Percentiles rank a stretch among this genome's conserved stretches.
phyloP scores from a whole-genome alignment of 2,797 vertebrate species.

The Typhlichthys subterraneus region DNA sequence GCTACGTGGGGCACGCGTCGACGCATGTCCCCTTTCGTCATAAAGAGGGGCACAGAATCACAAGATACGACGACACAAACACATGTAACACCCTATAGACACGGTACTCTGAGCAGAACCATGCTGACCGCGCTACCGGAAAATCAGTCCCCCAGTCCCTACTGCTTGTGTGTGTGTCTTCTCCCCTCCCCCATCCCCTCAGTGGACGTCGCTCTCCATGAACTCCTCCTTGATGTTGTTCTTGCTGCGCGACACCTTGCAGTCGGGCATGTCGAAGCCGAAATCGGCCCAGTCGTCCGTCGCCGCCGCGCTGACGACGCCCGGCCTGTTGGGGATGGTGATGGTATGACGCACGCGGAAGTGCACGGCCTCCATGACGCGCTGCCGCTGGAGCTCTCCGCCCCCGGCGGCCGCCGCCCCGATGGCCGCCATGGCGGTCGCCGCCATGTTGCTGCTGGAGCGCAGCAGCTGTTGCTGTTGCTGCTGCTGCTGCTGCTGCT shows the following conservation, averaged over 20 bases:
- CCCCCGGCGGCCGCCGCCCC: slow-evolving; percentile 85
- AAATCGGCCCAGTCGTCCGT: slow-evolving; percentile 95
- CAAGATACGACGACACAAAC: not conserved
- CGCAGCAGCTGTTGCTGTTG: slow-evolving; percentile 91
- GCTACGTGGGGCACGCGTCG: too few relatives aligned
- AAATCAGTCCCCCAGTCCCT: slow-evolving; percentile 20
- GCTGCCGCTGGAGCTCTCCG: slow-evolving; percentile 93
- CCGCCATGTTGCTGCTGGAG: slow-evolving; percentile 89
- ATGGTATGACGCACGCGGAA: slow-evolving; percentile 98
- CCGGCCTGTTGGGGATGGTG: slow-evolving; percentile 91
- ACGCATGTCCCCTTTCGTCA: too few relatives aligned
- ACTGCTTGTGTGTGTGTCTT: not conserved
- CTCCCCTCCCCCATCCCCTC: slow-evolving; percentile 45
- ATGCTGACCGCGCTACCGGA: slow-evolving; percentile 26
- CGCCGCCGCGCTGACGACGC: slow-evolving; percentile 58
- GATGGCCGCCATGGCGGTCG: slow-evolving; percentile 83
- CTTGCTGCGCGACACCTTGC: slow-evolving; percentile 85
- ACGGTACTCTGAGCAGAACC: slow-evolving; percentile 15
- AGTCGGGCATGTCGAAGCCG: slow-evolving; percentile 97
- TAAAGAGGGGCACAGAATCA: not conserved
- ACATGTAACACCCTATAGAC: not conserved
- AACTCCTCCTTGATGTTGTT: slow-evolving; percentile 97
- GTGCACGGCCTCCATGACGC: slow-evolving; percentile 98
- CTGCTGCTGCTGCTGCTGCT: slow-evolving; percentile 58
- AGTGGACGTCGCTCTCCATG: slow-evolving; percentile 89